Conservation (phyloP, 1,140 invertebrate genomes). For the Aphelenchoides besseyi region DNA sequence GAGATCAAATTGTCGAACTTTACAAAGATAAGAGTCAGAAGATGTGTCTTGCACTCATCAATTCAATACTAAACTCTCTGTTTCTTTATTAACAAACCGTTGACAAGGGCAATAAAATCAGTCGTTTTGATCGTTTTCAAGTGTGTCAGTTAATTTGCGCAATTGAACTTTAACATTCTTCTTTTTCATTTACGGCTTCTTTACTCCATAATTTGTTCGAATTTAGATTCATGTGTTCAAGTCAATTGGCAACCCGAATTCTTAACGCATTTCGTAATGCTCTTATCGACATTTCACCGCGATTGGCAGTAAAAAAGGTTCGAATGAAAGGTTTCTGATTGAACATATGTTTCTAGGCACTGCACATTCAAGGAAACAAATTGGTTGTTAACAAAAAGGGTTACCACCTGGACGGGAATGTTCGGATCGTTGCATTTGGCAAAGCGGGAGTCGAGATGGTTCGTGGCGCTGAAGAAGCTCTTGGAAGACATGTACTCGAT, state of each 20-base stretch:
- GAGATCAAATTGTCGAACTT: too few species aligned
- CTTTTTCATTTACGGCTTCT: too few species aligned
- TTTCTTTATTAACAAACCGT: too few species aligned
- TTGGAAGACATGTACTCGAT: constrained; percentile 37
- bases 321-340: not conserved
- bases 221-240: too few species aligned
- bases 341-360: constrained; percentile 1
- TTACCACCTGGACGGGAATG: constrained; percentile 43
- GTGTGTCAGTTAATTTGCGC: too few species aligned
- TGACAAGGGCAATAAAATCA: too few species aligned
- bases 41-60: too few species aligned
- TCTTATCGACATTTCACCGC: constrained; percentile 22
- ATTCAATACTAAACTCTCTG: too few species aligned
- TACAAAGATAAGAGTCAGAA: too few species aligned
- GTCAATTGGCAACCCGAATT: not conserved
- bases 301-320: constrained; percentile 12
- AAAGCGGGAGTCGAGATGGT: constrained; percentile 56
- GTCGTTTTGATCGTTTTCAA: too few species aligned
- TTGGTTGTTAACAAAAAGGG: constrained; percentile 22
- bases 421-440: constrained; percentile 53
- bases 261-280: constrained; percentile 17
- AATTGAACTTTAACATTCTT: too few species aligned
- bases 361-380: constrained; percentile 21
- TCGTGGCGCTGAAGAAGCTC: constrained; percentile 41
- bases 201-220: too few species aligned